Percentiles rank a stretch among this genome's conserved stretches.
Evolutionary conservation across 2,888 invertebrate genomes (phyloP).

Genomic region (Sepiola atlantica): DNA sequence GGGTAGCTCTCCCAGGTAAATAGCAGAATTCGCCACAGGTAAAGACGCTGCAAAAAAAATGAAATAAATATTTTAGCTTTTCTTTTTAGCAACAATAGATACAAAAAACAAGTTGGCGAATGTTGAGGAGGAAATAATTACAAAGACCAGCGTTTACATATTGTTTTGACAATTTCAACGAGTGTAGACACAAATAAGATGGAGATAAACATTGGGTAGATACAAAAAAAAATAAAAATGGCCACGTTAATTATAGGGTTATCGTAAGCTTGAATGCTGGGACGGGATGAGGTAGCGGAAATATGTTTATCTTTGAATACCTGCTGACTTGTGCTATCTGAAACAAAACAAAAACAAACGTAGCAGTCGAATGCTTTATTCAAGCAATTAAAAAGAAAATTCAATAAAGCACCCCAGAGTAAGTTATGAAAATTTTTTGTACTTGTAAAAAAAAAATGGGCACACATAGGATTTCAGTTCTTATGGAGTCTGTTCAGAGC

Average conservation of each 20-base stretch:
- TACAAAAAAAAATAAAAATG: background rate
- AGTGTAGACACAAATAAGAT: background rate
- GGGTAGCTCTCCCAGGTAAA: constrained; percentile 32
- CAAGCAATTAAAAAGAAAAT: too few relatives aligned
- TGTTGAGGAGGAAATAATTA: too few relatives aligned
- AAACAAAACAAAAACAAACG: too few relatives aligned
- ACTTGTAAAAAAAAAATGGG: too few relatives aligned
- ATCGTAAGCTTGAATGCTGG: background rate
- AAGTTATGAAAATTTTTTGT: too few relatives aligned
- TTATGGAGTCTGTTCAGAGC: too few relatives aligned
- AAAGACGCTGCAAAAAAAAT: background rate
- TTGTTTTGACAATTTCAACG: background rate
- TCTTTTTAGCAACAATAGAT: background rate
- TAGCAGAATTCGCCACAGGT: background rate
- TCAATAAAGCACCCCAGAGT: too few relatives aligned
- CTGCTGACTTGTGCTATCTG: background rate
- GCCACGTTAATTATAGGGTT: background rate
- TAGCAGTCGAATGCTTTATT: too few relatives aligned
- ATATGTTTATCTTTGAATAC: background rate
- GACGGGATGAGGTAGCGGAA: background rate
- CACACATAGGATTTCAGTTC: too few relatives aligned
- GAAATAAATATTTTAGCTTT: background rate
- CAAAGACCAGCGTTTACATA: background rate
- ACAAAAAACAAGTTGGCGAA: too few relatives aligned
- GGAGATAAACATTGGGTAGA: background rate